Conservation (phyloP, 2,888 invertebrate genomes). For the Cryptocheilus praepositus region DNA sequence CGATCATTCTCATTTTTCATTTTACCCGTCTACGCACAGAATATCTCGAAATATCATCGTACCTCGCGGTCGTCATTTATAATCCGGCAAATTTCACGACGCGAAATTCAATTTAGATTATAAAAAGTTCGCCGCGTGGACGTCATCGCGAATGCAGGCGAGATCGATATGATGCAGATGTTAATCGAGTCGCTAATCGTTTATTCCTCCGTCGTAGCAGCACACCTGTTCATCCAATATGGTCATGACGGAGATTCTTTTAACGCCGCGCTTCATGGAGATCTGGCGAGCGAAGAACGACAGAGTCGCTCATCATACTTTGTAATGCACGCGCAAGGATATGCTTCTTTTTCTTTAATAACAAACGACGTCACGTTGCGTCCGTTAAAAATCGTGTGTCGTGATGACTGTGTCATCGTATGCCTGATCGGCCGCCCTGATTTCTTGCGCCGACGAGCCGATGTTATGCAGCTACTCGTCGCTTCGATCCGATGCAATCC, state of each 20-base stretch:
- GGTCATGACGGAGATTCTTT: constrained; percentile 61
- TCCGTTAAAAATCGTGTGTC: background rate
- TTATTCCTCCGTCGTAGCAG: constrained; percentile 56
- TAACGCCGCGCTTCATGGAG: constrained; percentile 51
- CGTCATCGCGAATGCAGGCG: constrained; percentile 47
- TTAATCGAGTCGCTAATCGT: constrained; percentile 57
- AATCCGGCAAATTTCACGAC: too few relatives aligned
- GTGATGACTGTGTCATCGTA: background rate
- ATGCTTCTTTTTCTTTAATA: constrained; percentile 25
- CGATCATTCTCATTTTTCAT: too few relatives aligned
- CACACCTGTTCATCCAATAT: constrained; percentile 66
- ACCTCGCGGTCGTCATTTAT: too few relatives aligned
- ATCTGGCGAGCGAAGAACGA: constrained; percentile 39
- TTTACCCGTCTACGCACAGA: too few relatives aligned
- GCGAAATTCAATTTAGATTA: constrained; percentile 31
- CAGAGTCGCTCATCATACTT: constrained; percentile 56
- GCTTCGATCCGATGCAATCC: too few relatives aligned
- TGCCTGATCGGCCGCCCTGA: too few relatives aligned
- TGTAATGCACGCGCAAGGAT: constrained; percentile 42
- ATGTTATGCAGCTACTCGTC: too few relatives aligned
- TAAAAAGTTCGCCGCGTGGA: constrained; percentile 1
- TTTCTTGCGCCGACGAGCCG: too few relatives aligned
- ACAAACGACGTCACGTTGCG: background rate
- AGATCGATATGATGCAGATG: constrained; percentile 60
- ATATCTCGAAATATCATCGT: too few relatives aligned